Evolutionary conservation across 2,113 vertebrate species (phyloP).

Genomic region (Acrocephalus arundinaceus): DNA sequence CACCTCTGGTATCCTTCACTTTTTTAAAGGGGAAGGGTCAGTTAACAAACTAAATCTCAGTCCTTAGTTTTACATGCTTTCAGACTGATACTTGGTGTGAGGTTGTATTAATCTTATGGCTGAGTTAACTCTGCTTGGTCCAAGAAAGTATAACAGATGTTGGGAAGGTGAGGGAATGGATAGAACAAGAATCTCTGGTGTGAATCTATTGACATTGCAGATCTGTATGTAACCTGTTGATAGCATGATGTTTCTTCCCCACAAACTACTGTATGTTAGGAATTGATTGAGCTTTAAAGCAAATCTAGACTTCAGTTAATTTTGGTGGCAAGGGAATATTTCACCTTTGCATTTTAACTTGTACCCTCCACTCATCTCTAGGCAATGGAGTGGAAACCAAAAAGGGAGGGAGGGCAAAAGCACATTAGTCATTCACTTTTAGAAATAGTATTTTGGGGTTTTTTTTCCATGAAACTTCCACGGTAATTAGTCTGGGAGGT

Average conservation of each 20-base stretch:
- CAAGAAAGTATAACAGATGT: background rate
- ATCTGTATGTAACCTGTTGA: background rate
- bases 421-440: background rate
- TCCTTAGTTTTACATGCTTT: background rate
- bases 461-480: background rate
- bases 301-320: background rate
- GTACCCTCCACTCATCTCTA: background rate
- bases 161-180: background rate
- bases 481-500: background rate
- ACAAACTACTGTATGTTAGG: background rate
- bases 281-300: background rate
- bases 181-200: background rate
- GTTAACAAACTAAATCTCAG: background rate
- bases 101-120: background rate
- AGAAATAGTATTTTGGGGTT: fast-evolving
- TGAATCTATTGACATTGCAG: background rate
- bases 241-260: background rate
- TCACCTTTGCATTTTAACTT: background rate
- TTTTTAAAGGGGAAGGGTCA: background rate
- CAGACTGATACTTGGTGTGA: background rate
- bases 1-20: background rate
- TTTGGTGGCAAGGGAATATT: background rate
- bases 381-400: background rate
- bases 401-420: background rate
- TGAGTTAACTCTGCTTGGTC: background rate